Conservation (phyloP, 2,113 vertebrate species). For the Manacus vitellinus region DNA sequence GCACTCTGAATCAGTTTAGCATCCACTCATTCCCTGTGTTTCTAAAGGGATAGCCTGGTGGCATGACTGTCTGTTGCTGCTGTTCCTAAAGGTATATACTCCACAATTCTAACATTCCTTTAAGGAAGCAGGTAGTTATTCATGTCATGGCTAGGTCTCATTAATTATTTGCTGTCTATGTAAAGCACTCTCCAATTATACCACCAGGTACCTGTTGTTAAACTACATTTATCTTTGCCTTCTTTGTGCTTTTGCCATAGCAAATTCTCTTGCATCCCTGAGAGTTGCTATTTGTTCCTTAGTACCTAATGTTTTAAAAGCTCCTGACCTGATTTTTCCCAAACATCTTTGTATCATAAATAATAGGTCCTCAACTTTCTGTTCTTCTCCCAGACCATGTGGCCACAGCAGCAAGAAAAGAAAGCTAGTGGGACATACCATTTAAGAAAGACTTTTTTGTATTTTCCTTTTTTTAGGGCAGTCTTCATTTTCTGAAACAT, state of each 20-base stretch:
- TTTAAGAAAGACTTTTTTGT: not conserved
- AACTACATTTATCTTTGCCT: conserved; percentile 32
- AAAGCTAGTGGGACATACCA: not conserved
- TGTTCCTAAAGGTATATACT: not conserved
- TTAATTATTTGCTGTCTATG: conserved; percentile 19
- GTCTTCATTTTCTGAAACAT: not conserved
- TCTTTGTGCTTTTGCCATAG: not conserved
- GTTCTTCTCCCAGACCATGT: not conserved
- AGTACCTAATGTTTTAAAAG: not conserved
- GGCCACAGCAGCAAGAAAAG: not conserved
- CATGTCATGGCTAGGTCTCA: not conserved
- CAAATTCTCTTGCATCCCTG: not conserved
- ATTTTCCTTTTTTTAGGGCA: not conserved
- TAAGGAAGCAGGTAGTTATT: not conserved
- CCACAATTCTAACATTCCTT: not conserved
- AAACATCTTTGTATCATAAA: not conserved
- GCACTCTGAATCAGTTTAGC: not conserved
- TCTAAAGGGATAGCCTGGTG: not conserved
- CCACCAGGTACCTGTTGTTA: conserved; percentile 1
- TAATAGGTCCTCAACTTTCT: not conserved
- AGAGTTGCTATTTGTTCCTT: not conserved
- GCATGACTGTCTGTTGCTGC: not conserved
- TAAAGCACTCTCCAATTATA: conserved; percentile 23
- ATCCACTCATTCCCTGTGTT: not conserved
- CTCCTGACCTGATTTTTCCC: not conserved